Evolutionary conservation across 2,888 invertebrate species (phyloP), one percentile per base, ranked within the genome.

Genomic region (Acleris holmiana): DNA sequence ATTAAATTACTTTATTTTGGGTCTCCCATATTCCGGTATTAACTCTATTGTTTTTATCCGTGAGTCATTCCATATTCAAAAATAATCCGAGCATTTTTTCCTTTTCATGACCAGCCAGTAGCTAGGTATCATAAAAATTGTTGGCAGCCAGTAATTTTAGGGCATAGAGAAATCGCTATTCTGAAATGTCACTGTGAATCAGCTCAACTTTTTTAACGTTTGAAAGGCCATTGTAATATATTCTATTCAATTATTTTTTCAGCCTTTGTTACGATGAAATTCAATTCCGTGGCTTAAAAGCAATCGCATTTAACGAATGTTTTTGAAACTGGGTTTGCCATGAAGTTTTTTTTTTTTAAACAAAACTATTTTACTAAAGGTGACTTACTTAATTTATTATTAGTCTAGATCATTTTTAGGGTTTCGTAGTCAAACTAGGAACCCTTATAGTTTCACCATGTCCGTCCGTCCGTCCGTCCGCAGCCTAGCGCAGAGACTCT

Each of bases 241-340:
- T 62, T 62, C 62, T 50, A 62, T 62, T 49, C 62, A 62, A 62
- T 62, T 62, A 56, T 62, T 62, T 51, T 56, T 56, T 50, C 44
- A 29, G 21, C 44, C 44, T 46, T 62, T 62, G 29, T 44, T 15
- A 44, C 35, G 40, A 48, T 18, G 56, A 49, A 62, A 50, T 55
- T 62, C 62, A n/a, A 55, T 50, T 62, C 50, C 62, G 25, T 21
- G 44, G 44, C 44, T 49, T 50, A 62, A 62, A 61, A 56, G 62
- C 56, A 21, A 35, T 56, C 46, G 50, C 23, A 49, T 62, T 40
- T 62, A 44, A 56, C 46, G 56, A 56, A 56, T 62, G 49, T 55
- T 19, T 13, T 18, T 13, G 25, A 49, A 62, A 56, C 46, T 13
- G n/a, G 19, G 15, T 29, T 41, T 35, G 35, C 19, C 49, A 49